Evolutionary conservation across 2,888 invertebrate genomes (phyloP), one percentile per base, ranked within the genome.

Genomic region (Cyaniris semiargus): DNA sequence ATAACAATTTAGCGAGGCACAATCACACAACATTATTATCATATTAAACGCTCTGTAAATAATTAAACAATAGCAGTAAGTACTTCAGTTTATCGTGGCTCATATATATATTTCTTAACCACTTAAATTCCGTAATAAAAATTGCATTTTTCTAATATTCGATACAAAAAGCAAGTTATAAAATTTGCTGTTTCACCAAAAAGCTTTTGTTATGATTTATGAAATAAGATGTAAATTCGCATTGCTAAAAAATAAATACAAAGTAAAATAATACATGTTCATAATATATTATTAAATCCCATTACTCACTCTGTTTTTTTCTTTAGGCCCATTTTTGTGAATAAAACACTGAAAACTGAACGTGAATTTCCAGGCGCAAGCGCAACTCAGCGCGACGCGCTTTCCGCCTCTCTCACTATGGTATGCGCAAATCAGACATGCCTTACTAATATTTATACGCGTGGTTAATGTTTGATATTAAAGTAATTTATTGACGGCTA

Each of bases 401-500:
- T 10, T 27, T 15, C 13, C 15, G 34, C 21, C 21, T 38, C 15
- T 56, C 58, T 31, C 31, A 18, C 60, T 27, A 60, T 34, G 7
- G n/a, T 60, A 74, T 53, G 74, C 53, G 31, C 74, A 48, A 74
- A 74, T 74, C 48, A 74, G 48, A 27, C 74, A 44, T 23, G 27
- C 53, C 2, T 74, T 74, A 53, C 48, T 74, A 23, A 44, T 74
- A 74, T 74, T 27, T 74, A 74, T 48, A 53, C 48, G 74, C 74
- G 27, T 74, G 23, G 27, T 60, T 38, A 27, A 60, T 21, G 76
- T 34, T 53, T 56, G 31, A 53, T 58, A 21, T 71, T 72, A 48
- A 53, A 74, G 23, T 44, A 74, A 74, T 74, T 74, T 74, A 74
- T 44, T 72, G 38, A 38, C 15, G 53, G 21, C 8, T 48, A 74